Base-by-base conservation (phyloP, 2,888 invertebrate genomes). In the Boloria euphrosyne region DNA sequence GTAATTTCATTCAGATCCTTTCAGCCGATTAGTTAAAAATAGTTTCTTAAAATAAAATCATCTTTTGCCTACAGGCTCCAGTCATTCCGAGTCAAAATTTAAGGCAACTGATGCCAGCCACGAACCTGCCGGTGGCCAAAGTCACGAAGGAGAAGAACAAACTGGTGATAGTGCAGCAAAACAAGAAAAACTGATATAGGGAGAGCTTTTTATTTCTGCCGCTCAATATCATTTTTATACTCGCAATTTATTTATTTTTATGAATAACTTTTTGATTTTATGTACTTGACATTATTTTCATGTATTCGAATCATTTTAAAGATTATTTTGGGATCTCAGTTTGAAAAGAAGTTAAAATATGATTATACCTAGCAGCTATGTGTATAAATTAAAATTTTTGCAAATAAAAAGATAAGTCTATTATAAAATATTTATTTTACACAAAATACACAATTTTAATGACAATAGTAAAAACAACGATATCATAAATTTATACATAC, bases 141-240 rank as follows among this genome's bases (percentile, higher is more conserved):
- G 96, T 97, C 44, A 97, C 96, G 0, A 93, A 96, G 70, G 95
- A 96, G 81, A 95, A 95, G 81, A 97, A 97, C 83, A 97, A 97
- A 81, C 93, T 97, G 14, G 95, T 97, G 68, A 96, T 97, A 76
- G 93, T 95, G 68, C 95, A 95, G 71, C 95, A 95, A 77, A 94
- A 93, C 65, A 94, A 93, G 77, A 89, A 89, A 74, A 89, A 85
- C 81, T 89, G 87, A 89, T 71, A 72, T 62, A 47, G 31, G 66
- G 57, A 18, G 18, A 55, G 50, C 16, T 59, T 71, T 70, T 71
- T 72, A 58, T 68, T 66, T 71, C 69, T 67, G 47, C 46, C 65
- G 44, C 59, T 72, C 18, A 71, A 71, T 66, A 51, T 72, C 5
- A 55, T 62, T 38, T 60, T 72, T 55, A 38, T 62, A 44, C 18